Conservation (phyloP, 2,888 invertebrate genomes). For the Laothoe populi region DNA sequence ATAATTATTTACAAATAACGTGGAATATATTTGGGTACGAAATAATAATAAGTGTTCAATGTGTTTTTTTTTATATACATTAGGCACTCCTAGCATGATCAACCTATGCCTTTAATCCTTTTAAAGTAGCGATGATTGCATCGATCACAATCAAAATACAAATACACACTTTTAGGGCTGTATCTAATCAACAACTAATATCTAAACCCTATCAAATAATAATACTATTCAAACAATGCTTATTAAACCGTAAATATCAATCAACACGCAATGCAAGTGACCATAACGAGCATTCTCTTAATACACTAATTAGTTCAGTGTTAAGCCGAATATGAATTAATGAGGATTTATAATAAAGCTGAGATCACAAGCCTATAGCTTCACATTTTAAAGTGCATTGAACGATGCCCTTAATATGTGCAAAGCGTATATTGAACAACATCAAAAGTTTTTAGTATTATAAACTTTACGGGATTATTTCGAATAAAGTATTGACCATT, state of each 20-base stretch:
- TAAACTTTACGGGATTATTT: not conserved
- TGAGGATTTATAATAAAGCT: constrained; percentile 66
- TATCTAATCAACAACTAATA: too few relatives aligned
- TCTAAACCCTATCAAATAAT: not conserved
- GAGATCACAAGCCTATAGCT: constrained; percentile 56
- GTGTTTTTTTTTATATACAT: not conserved
- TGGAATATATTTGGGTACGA: not conserved
- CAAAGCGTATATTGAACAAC: constrained; percentile 19
- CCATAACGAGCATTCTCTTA: constrained; percentile 64
- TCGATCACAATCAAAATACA: not conserved
- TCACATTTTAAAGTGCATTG: constrained; percentile 55
- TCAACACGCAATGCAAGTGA: constrained; percentile 51
- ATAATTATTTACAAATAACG: not conserved
- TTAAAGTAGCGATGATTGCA: not conserved
- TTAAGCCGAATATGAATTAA: constrained; percentile 62
- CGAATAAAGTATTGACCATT: too few relatives aligned
- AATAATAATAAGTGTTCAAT: not conserved
- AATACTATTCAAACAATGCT: constrained; percentile 34
- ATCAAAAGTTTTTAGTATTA: constrained; percentile 6
- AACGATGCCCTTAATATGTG: constrained; percentile 44
- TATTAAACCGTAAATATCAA: too few relatives aligned
- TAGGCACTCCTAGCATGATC: too few relatives aligned
- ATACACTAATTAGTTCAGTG: constrained; percentile 68
- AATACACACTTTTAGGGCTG: too few relatives aligned
- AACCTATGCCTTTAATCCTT: constrained; percentile 2